A percentile compares a stretch with the other conserved stretches of the same genome.
phyloP scores from a whole-genome alignment of 2,797 vertebrate genomes.

The Podarcis siculus region DNA sequence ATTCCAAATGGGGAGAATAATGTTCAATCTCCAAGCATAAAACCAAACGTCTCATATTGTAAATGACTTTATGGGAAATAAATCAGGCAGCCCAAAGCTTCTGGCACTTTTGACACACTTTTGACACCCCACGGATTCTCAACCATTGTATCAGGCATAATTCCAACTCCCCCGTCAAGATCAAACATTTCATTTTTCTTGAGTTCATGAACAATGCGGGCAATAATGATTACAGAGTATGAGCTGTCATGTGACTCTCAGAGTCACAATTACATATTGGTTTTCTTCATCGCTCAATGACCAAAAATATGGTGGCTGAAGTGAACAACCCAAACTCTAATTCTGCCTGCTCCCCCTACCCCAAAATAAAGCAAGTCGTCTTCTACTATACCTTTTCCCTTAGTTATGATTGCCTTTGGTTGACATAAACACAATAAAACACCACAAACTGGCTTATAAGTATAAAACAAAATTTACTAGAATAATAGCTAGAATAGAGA shows the following conservation, averaged over 20 bases:
- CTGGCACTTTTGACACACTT: no score
- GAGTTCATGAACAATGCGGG: neutral
- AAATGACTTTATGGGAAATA: neutral
- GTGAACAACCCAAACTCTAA: neutral
- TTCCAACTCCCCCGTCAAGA: neutral
- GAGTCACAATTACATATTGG: neutral
- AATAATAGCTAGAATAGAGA: no score
- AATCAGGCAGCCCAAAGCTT: neutral
- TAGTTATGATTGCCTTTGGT: accelerated
- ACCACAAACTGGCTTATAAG: no score
- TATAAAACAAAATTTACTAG: no score
- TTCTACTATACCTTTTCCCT: accelerated
- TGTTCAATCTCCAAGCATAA: neutral
- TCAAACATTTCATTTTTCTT: neutral
- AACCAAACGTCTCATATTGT: neutral
- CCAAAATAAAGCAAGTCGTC: neutral
- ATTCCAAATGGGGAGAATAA: neutral
- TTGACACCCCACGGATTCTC: neutral
- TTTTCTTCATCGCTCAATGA: neutral
- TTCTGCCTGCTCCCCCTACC: neutral
- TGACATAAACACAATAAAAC: accelerated
- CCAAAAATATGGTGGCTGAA: neutral
- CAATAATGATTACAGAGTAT: neutral
- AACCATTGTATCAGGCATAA: neutral
- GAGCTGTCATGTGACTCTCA: neutral